Conservation (phyloP, 2,113 vertebrate species). For the Macrotis lagotis region DNA sequence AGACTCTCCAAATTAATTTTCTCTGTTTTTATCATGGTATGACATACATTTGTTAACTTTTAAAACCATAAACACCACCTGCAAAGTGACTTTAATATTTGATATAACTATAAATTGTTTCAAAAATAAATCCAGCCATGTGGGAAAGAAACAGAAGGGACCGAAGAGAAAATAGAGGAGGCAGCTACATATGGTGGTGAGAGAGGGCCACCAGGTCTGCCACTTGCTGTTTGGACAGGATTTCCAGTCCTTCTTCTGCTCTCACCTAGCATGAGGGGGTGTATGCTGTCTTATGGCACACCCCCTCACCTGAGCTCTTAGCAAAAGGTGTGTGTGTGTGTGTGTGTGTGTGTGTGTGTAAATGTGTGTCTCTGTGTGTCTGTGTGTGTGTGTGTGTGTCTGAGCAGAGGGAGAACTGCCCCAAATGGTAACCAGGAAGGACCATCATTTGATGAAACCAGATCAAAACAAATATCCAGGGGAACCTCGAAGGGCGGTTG, state of each 20-base stretch:
- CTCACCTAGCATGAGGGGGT: neutral
- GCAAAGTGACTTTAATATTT: constrained; percentile 72
- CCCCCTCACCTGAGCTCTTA: neutral
- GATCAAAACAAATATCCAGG: neutral
- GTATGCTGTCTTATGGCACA: too few species aligned
- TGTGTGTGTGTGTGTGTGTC: too few species aligned
- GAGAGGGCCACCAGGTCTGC: rapidly evolving
- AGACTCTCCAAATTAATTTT: constrained; percentile 37
- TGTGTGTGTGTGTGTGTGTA: too few species aligned
- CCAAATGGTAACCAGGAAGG: neutral
- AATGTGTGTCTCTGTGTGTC: too few species aligned
- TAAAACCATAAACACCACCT: constrained; percentile 73
- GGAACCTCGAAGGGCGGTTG: neutral
- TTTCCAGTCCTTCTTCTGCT: neutral
- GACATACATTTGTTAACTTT: constrained; percentile 64
- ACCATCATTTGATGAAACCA: neutral
- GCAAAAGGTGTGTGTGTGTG: neutral
- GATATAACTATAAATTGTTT: constrained; percentile 66
- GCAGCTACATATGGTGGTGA: rapidly evolving
- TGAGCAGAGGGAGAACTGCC: neutral
- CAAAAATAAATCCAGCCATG: constrained; percentile 65
- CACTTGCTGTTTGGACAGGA: neutral
- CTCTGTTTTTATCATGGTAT: neutral
- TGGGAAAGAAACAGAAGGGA: constrained; percentile 49
- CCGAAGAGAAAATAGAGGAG: neutral